phyloP scores from a whole-genome alignment of 2,797 vertebrate genomes.

The Enteromius thamalakanensis region DNA sequence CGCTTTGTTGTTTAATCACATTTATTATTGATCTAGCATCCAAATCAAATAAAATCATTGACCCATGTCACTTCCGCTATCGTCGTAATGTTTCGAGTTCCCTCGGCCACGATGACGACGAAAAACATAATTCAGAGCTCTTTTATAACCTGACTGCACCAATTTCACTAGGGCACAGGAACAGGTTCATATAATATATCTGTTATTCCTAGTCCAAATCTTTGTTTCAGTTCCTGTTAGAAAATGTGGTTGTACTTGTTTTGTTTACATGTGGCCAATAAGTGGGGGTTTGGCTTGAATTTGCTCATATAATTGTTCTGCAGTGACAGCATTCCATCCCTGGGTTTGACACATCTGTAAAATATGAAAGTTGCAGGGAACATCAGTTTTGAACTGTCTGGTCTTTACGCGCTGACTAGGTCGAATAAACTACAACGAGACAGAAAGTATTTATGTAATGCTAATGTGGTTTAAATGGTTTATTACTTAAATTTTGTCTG shows the following conservation, averaged over 20 bases:
- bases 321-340: not conserved
- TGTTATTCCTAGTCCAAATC: not conserved
- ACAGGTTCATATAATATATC: not conserved
- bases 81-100: slow-evolving; percentile 46
- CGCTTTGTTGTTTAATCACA: not conserved
- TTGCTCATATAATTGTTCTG: not conserved
- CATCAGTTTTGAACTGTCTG: not conserved
- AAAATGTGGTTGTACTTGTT: not conserved
- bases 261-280: not conserved
- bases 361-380: not conserved
- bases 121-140: not conserved
- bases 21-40: not conserved
- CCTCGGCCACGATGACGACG: not conserved
- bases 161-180: no score
- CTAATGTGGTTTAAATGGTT: not conserved
- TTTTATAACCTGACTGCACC: not conserved
- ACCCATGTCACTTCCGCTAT: slow-evolving; percentile 53
- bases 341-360: not conserved
- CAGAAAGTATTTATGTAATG: not conserved
- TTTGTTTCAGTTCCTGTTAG: not conserved
- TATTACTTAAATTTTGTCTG: not conserved
- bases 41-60: slow-evolving; percentile 6
- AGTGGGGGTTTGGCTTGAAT: not conserved
- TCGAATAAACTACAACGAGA: not conserved
- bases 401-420: no score